Conservation (phyloP, 2,888 invertebrate genomes). For the Priocnemis perturbator region DNA sequence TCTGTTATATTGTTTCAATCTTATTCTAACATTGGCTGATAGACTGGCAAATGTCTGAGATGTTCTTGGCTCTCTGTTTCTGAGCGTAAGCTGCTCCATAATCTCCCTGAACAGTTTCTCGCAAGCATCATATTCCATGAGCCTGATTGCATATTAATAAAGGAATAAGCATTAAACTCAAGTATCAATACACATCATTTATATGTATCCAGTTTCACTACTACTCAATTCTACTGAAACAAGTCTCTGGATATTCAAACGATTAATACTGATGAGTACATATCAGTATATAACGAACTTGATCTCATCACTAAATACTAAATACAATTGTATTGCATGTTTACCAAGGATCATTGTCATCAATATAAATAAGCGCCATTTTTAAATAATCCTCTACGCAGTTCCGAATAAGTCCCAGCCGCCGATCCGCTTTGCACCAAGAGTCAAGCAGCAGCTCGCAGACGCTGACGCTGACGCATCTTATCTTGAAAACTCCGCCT, state of each 20-base stretch:
- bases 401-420: constrained; percentile 1
- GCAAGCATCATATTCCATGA: constrained; percentile 81
- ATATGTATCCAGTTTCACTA: too few relatives aligned
- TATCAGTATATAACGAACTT: too few relatives aligned
- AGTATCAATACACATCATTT: too few relatives aligned
- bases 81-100: constrained; percentile 78
- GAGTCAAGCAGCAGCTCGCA: neutral
- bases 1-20: constrained; percentile 80
- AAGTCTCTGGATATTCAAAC: too few relatives aligned
- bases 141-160: constrained; percentile 73
- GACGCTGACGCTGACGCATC: too few relatives aligned
- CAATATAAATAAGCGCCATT: constrained; percentile 71
- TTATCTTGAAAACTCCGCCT: too few relatives aligned
- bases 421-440: neutral
- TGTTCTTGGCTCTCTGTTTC: constrained; percentile 77
- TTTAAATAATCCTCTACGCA: constrained; percentile 23
- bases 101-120: constrained; percentile 81
- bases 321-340: neutral
- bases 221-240: too few relatives aligned
- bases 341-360: constrained; percentile 71
- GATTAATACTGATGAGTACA: too few relatives aligned
- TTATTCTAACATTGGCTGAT: constrained; percentile 79
- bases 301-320: too few relatives aligned
- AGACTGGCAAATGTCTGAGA: constrained; percentile 79
- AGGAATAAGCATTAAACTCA: too few relatives aligned